These are phyloP conservation scores for Nerophis ophidion DNA, from an alignment of 2,113 vertebrate genomes.

Conservation along the genomic window DNA sequence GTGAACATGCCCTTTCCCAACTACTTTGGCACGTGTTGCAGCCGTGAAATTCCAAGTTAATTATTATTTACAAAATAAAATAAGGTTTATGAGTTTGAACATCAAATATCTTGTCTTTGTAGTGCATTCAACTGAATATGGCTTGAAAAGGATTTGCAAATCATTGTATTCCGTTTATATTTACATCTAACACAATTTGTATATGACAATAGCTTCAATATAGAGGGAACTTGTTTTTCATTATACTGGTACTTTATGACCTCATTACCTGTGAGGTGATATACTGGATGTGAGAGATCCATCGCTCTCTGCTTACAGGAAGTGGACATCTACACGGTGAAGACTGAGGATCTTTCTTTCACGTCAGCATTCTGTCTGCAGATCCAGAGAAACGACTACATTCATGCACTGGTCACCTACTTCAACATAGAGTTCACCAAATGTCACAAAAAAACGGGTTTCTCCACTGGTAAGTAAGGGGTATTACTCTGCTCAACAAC, in stretches of 20 bases:
- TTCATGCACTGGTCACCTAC: conserved; percentile 94
- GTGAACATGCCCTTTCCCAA: too few species aligned
- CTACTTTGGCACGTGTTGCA: too few species aligned
- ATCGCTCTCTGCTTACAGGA: conserved; percentile 71
- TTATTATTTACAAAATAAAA: too few species aligned
- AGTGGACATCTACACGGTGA: conserved; percentile 95
- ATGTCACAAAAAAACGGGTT: conserved; percentile 97
- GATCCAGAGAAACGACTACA: conserved; percentile 92
- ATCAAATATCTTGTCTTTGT: too few species aligned
- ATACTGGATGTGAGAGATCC: background rate
- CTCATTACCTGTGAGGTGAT: background rate
- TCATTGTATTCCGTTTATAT: too few species aligned
- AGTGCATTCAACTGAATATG: too few species aligned
- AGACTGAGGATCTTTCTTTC: conserved; percentile 87
- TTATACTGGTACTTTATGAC: background rate
- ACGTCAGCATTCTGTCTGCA: conserved; percentile 94
- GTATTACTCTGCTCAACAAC: background rate
- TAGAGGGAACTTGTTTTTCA: too few species aligned
- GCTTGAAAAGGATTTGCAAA: too few species aligned
- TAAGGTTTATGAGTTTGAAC: too few species aligned
- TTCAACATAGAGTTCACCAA: conserved; percentile 98
- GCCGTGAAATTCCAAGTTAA: too few species aligned
- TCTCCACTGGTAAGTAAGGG: conserved; percentile 84
- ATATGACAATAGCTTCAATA: too few species aligned
- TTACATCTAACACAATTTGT: too few species aligned